Evolutionary conservation across 64 coral and sea anemone genomes (phyloP).

Genomic region (Stylophora pistillata): DNA sequence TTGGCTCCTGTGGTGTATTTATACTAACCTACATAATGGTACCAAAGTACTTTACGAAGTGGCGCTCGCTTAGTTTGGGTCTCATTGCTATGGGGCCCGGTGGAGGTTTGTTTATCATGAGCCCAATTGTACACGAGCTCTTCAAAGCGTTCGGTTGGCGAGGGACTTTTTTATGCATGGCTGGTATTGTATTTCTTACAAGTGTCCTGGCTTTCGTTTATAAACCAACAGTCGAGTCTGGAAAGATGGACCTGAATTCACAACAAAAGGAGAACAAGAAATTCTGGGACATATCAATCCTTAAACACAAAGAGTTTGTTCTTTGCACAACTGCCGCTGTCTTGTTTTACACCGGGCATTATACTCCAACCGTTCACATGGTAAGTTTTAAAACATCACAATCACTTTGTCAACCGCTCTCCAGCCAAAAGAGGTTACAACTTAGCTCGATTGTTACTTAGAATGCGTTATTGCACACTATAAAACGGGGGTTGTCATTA

Average conservation of each 20-base stretch:
- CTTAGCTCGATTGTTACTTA: too few species aligned
- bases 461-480: too few species aligned
- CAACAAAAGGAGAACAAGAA: neutral
- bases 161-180: slow-evolving; percentile 14
- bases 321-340: neutral
- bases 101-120: slow-evolving; percentile 42
- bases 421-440: too few species aligned
- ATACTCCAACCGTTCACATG: slow-evolving; percentile 29
- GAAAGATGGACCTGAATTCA: neutral
- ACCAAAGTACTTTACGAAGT: slow-evolving; percentile 32
- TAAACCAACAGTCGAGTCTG: neutral
- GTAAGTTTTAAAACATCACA: neutral
- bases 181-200: neutral
- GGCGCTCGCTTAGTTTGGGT: slow-evolving; percentile 37
- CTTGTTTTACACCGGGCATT: slow-evolving; percentile 1
- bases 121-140: slow-evolving; percentile 16
- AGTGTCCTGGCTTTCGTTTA: slow-evolving; percentile 17
- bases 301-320: slow-evolving; percentile 17
- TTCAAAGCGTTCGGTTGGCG: slow-evolving; percentile 20
- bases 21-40: slow-evolving; percentile 10
- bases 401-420: too few species aligned
- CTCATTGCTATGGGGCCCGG: slow-evolving; percentile 36
- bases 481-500: too few species aligned
- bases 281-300: slow-evolving; percentile 26
- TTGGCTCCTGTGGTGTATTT: slow-evolving; percentile 11